Base-by-base conservation (phyloP, 1,140 invertebrate species). In the Archivesica marissinica region DNA sequence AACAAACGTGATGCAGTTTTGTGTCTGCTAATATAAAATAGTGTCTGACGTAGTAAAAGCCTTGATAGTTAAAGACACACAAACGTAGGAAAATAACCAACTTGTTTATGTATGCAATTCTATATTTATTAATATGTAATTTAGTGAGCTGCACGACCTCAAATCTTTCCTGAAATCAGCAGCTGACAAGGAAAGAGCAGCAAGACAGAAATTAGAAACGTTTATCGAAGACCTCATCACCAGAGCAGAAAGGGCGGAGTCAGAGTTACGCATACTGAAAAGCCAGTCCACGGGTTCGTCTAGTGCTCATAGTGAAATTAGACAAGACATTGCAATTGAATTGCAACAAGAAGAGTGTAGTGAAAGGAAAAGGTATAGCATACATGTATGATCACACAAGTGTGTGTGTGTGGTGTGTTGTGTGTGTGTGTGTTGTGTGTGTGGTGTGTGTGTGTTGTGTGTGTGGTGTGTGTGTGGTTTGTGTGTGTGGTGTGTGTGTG, bases 181-280 rank as follows among this genome's bases (percentile, higher is more conserved):
- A 13, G 90, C 90, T 33, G 87, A 89, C 72, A 91, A 92, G 64
- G 92, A 93, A 72, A 39, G 85, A 39, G 85, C 88, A 11, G 92
- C 91, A 0, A 64, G 91, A 41, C 59, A 75, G 23, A 89, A 90
- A 39, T 78, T 93, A 13, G 89, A 93, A 75, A 56, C 77, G 2
- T 92, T 92, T 35, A 92, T 93, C 33, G 89, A 79, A 50, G 88
- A 88, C 15, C 56, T 93, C 44, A 90, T 93, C 41, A 86, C 90
- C 39, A 87, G 92, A 66, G 89, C 91, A 17, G 89, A 91, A 25
- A 68, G 72, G 13, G 91, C 92, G 25, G 92, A 93, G 68, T 82
- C 66, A 28, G 89, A 92, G 54, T 75, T 92, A 0, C 35, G 79
- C 6, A 56, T 30, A 47, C 61, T 92, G 28, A 92, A 44, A 50